Conservation (phyloP, 2,797 vertebrate species). For the Leptatherina wallacei region DNA sequence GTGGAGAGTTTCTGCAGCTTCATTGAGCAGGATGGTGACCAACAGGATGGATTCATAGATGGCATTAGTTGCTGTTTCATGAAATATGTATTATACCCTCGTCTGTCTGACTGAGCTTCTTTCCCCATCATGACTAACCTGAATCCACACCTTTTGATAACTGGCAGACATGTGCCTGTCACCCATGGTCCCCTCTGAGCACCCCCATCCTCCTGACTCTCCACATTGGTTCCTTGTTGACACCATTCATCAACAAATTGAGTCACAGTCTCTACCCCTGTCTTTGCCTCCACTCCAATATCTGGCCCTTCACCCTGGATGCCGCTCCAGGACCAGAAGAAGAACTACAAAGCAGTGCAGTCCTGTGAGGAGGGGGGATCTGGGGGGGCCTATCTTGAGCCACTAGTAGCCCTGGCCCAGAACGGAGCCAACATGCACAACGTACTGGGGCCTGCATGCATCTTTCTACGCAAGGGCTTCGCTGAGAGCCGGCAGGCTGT, state of each 20-base stretch:
- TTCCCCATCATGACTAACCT: constrained; percentile 49
- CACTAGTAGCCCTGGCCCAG: constrained; percentile 92
- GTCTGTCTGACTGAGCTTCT: constrained; percentile 41
- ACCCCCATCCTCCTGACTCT: constrained; percentile 25
- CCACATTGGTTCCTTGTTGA: constrained; percentile 50
- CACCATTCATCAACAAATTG: constrained; percentile 59
- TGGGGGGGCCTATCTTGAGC: constrained; percentile 87
- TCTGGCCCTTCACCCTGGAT: constrained; percentile 54
- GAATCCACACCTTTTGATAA: constrained; percentile 43
- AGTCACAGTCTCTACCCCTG: constrained; percentile 74
- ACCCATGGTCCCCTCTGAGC: constrained; percentile 27
- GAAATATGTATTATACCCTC: constrained; percentile 24
- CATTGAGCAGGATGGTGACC: constrained; percentile 9
- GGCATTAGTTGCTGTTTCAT: constrained; percentile 60
- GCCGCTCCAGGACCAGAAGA: constrained; percentile 92
- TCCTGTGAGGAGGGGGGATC: constrained; percentile 90
- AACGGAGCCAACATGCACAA: constrained; percentile 96
- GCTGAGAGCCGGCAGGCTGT: constrained; percentile 98
- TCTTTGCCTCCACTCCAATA: constrained; percentile 63
- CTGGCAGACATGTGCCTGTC: constrained; percentile 56
- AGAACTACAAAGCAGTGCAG: constrained; percentile 92
- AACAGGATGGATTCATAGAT: constrained; percentile 32
- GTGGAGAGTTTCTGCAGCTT: constrained; percentile 1
- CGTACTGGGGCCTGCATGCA: constrained; percentile 97
- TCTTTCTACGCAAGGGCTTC: constrained; percentile 99